These are phyloP conservation scores for Oscheius sp. DNA, from an alignment of 2,888 invertebrate species.

Conservation along the genomic window DNA sequence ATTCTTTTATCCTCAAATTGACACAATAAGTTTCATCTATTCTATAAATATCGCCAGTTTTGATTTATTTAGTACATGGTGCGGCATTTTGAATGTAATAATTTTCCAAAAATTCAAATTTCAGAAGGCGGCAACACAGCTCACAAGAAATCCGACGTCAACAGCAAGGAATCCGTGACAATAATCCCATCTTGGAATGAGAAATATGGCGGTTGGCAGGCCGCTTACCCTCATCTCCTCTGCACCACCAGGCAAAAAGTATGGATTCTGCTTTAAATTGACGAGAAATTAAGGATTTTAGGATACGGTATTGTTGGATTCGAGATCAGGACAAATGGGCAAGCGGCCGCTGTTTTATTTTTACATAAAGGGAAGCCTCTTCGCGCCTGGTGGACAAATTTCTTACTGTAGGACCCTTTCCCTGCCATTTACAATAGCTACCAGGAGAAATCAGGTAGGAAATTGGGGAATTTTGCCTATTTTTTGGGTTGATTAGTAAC, in stretches of 20 bases:
- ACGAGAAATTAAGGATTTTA: slow-evolving; percentile 37
- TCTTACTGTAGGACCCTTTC: slow-evolving; percentile 62
- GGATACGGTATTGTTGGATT: slow-evolving; percentile 54
- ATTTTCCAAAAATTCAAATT: neutral
- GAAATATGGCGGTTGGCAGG: slow-evolving; percentile 59
- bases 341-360: slow-evolving; percentile 72
- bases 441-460: slow-evolving; percentile 66
- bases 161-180: slow-evolving; percentile 60
- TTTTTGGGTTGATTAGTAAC: too few species aligned
- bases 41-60: too few species aligned
- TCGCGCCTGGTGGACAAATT: slow-evolving; percentile 52
- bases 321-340: slow-evolving; percentile 53
- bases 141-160: slow-evolving; percentile 72
- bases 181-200: slow-evolving; percentile 52
- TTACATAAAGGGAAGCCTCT: slow-evolving; percentile 62
- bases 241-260: slow-evolving; percentile 72
- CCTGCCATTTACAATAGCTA: slow-evolving; percentile 71
- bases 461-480: too few species aligned
- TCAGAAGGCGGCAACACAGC: slow-evolving; percentile 60
- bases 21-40: too few species aligned
- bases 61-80: too few species aligned
- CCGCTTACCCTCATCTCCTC: slow-evolving; percentile 70
- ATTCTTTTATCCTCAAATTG: too few species aligned
- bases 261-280: neutral
- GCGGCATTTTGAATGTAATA: neutral